phyloP scores from a whole-genome alignment of 2,888 invertebrate genomes.

The Liodrosophila aerea region DNA sequence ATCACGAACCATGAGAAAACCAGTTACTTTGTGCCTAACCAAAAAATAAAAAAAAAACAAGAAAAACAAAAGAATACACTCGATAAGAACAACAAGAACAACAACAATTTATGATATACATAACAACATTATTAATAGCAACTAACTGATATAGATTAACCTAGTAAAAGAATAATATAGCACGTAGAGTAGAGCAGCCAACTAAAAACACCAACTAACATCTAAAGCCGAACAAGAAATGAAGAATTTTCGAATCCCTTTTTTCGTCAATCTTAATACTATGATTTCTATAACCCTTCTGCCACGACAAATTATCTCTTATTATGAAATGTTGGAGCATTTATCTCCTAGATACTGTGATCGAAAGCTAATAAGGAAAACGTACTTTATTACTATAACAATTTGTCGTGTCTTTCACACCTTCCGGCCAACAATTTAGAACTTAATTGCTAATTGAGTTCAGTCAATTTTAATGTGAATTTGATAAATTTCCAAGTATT shows the following conservation, averaged over 20 bases:
- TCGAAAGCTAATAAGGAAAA: slow-evolving; percentile 8
- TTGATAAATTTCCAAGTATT: too few species aligned
- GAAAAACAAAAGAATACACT: slow-evolving; percentile 40
- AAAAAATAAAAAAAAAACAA: slow-evolving; percentile 55
- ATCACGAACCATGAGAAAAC: slow-evolving; percentile 45
- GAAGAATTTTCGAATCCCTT: too few species aligned
- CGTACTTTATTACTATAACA: slow-evolving; percentile 1
- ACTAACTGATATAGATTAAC: slow-evolving; percentile 58
- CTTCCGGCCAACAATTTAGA: too few species aligned
- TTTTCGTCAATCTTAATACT: too few species aligned
- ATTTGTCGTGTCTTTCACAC: background rate
- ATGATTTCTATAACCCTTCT: too few species aligned
- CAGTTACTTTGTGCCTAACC: slow-evolving; percentile 82
- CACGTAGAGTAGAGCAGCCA: slow-evolving; percentile 48
- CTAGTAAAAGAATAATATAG: slow-evolving; percentile 53
- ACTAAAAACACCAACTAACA: slow-evolving; percentile 50
- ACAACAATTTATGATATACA: slow-evolving; percentile 48
- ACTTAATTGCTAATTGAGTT: too few species aligned
- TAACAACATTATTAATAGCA: slow-evolving; percentile 38
- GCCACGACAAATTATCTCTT: background rate
- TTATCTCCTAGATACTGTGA: slow-evolving; percentile 15
- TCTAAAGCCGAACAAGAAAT: slow-evolving; percentile 1
- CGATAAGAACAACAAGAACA: slow-evolving; percentile 53
- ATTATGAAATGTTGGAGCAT: slow-evolving; percentile 5
- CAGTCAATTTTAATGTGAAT: too few species aligned